These are phyloP conservation scores for Hyles euphorbiae DNA, from an alignment of 1,140 invertebrate species.

Conservation along the genomic window DNA sequence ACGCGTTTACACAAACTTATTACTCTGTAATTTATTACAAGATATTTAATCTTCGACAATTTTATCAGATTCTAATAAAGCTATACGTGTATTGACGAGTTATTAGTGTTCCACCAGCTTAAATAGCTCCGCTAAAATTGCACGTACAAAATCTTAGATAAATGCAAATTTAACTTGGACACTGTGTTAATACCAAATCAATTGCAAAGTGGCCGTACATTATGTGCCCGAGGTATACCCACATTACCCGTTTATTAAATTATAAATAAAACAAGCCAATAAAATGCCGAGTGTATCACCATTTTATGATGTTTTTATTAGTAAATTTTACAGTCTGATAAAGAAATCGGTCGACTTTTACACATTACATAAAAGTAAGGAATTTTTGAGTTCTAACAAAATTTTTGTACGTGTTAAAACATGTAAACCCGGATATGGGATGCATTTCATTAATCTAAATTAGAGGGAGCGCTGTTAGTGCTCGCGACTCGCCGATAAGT, in stretches of 20 bases:
- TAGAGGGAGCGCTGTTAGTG: slow-evolving; percentile 20
- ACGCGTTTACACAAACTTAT: too few species aligned
- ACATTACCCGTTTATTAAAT: slow-evolving; percentile 13
- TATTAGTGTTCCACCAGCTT: too few species aligned
- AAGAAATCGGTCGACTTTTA: slow-evolving; percentile 11
- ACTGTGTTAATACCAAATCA: too few species aligned
- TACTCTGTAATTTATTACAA: too few species aligned
- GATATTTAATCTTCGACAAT: too few species aligned
- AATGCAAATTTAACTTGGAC: too few species aligned
- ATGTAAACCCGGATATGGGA: neutral
- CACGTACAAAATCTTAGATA: too few species aligned
- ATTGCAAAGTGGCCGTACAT: too few species aligned
- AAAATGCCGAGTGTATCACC: slow-evolving; percentile 9
- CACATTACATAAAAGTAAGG: slow-evolving; percentile 1
- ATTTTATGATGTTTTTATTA: slow-evolving; percentile 18
- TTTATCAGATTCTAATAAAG: too few species aligned
- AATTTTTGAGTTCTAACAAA: neutral
- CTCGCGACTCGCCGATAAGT: slow-evolving; percentile 25
- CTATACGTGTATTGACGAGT: too few species aligned
- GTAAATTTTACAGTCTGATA: slow-evolving; percentile 14
- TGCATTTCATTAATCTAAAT: slow-evolving; percentile 46
- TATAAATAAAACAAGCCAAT: slow-evolving; percentile 11
- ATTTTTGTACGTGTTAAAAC: slow-evolving; percentile 8
- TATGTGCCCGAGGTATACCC: too few species aligned
- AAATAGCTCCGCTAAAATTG: too few species aligned